Conservation (phyloP, 2,113 vertebrate genomes). For the Pluvianellus socialis region DNA sequence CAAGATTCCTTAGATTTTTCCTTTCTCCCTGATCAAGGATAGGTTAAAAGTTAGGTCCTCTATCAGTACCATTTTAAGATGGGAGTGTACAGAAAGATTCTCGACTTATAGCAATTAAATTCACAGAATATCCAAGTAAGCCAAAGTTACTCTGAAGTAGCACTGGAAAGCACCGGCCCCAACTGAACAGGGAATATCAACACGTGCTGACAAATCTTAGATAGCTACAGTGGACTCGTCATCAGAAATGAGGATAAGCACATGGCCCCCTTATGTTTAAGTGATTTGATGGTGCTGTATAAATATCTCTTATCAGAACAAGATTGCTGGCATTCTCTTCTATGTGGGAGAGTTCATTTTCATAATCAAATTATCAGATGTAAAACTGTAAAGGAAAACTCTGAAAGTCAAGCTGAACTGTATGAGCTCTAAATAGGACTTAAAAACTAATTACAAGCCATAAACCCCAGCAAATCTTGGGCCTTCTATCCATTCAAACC, state of each 20-base stretch:
- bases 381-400: neutral
- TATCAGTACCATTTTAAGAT: neutral
- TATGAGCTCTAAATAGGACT: neutral
- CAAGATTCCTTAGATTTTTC: neutral
- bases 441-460: neutral
- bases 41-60: neutral
- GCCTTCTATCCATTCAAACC: neutral
- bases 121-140: neutral
- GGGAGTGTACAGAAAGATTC: neutral
- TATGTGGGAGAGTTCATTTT: conserved; percentile 4
- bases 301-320: conserved; percentile 45
- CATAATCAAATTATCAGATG: neutral
- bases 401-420: neutral
- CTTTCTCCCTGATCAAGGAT: neutral
- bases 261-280: conserved; percentile 28
- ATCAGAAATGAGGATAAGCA: conserved; percentile 40
- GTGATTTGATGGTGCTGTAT: neutral
- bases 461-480: neutral
- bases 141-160: neutral
- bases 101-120: neutral
- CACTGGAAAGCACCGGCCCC: neutral
- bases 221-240: neutral
- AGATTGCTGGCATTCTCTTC: conserved; percentile 51
- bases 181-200: neutral
- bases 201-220: neutral